Percentiles rank a stretch among this genome's conserved stretches.
phyloP scores from a whole-genome alignment of 1,140 invertebrate species.

The Zaprionus lachaisei region DNA sequence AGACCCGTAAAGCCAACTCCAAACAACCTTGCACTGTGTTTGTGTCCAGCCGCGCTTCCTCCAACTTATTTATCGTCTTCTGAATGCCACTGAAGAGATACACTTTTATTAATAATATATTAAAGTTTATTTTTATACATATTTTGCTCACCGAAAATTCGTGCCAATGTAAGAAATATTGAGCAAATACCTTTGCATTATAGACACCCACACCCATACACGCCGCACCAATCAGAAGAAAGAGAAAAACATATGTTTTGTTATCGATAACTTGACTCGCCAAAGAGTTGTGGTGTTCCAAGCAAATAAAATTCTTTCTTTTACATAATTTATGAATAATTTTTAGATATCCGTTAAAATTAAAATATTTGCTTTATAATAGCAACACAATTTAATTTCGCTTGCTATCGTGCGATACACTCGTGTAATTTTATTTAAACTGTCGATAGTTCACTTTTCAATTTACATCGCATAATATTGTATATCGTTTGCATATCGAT shows the following conservation, averaged over 20 bases:
- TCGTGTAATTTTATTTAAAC: neutral
- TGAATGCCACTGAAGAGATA: slow-evolving; percentile 85
- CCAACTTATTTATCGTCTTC: slow-evolving; percentile 83
- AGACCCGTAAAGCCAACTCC: slow-evolving; percentile 86
- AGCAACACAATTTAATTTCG: too few relatives aligned
- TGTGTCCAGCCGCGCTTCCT: slow-evolving; percentile 83
- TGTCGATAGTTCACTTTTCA: slow-evolving; percentile 6
- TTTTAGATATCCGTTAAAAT: too few relatives aligned
- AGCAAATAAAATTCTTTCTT: neutral
- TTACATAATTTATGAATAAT: neutral
- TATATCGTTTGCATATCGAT: slow-evolving; percentile 12
- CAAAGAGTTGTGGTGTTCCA: neutral
- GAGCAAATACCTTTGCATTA: slow-evolving; percentile 87
- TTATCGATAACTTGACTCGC: slow-evolving; percentile 3
- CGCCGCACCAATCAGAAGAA: slow-evolving; percentile 19
- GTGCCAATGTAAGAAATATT: slow-evolving; percentile 88
- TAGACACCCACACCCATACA: slow-evolving; percentile 47
- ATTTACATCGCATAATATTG: slow-evolving; percentile 4
- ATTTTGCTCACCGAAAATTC: slow-evolving; percentile 85
- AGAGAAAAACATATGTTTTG: slow-evolving; percentile 31
- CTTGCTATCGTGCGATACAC: neutral
- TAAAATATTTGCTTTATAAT: too few relatives aligned
- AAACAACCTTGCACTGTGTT: slow-evolving; percentile 88
- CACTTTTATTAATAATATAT: neutral
- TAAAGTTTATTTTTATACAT: neutral